Percentiles rank a stretch among this genome's conserved stretches.
These are phyloP conservation scores for Selenia dentaria DNA, from an alignment of 2,888 invertebrate species.

Conservation along the genomic window DNA sequence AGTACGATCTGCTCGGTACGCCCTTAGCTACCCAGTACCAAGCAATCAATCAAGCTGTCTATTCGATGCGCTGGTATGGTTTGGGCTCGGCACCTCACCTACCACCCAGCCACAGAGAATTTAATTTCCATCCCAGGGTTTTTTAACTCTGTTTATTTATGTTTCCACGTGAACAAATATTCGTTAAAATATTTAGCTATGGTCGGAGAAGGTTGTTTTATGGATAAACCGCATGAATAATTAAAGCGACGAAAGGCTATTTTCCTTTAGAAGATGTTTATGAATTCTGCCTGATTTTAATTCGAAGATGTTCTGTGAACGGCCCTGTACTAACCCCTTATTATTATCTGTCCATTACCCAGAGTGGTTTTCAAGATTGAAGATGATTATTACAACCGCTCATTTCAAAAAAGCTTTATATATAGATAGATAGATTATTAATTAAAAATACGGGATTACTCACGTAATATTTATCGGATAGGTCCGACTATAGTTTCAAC, in stretches of 20 bases:
- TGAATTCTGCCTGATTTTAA: constrained; percentile 15
- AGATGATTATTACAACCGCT: too few species aligned
- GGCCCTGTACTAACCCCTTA: too few species aligned
- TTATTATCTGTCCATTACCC: too few species aligned
- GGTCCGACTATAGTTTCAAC: too few species aligned
- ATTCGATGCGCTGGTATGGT: constrained; percentile 45
- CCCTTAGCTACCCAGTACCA: constrained; percentile 25
- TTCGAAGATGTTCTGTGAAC: too few species aligned
- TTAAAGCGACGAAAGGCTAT: constrained; percentile 18
- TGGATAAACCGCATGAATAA: constrained; percentile 17
- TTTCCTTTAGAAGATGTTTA: constrained; percentile 10
- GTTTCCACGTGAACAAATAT: constrained; percentile 18
- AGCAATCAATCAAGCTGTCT: constrained; percentile 58
- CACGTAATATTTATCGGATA: too few species aligned
- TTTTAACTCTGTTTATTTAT: constrained; percentile 12
- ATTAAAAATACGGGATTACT: too few species aligned
- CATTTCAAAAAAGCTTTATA: too few species aligned
- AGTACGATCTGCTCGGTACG: constrained; percentile 17
- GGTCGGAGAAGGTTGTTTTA: constrained; percentile 12
- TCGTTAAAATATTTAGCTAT: constrained; percentile 12
- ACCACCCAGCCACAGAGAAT: constrained; percentile 14
- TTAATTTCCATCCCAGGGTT: constrained; percentile 4
- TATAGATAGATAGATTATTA: too few species aligned
- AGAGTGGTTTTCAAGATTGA: constrained; percentile 2
- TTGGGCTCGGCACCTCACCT: constrained; percentile 34